Conservation (phyloP, 2,797 vertebrate genomes). For the Sparidentex hasta region DNA sequence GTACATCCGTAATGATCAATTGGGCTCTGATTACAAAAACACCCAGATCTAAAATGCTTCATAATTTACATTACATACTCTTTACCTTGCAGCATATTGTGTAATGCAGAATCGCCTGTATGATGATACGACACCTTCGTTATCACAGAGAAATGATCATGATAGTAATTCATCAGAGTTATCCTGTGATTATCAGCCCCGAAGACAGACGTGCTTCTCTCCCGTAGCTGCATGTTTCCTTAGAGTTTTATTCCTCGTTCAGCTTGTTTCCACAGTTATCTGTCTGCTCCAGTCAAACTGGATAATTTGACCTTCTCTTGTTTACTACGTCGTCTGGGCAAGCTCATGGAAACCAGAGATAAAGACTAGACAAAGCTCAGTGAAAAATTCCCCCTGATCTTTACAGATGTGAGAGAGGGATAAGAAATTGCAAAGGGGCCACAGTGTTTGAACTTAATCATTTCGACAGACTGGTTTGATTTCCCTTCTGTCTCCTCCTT, state of each 20-base stretch:
- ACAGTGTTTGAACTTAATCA: conserved; percentile 52
- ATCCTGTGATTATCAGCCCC: neutral
- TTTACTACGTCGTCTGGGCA: conserved; percentile 40
- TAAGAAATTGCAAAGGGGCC: conserved; percentile 37
- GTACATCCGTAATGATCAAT: neutral
- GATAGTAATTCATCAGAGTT: neutral
- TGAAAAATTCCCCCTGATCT: conserved; percentile 43
- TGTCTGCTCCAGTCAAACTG: conserved; percentile 33
- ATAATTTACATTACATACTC: neutral
- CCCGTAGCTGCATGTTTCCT: conserved; percentile 13
- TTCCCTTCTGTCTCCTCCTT: conserved; percentile 46
- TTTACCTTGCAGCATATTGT: neutral
- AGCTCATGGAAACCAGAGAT: conserved; percentile 39
- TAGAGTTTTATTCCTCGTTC: conserved; percentile 2
- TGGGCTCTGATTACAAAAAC: neutral
- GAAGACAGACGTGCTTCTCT: neutral
- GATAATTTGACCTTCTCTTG: conserved; percentile 50
- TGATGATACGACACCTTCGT: neutral
- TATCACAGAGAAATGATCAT: neutral
- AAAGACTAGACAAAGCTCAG: conserved; percentile 48
- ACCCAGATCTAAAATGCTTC: neutral
- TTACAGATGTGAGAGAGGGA: conserved; percentile 35
- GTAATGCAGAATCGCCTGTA: neutral
- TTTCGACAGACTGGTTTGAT: conserved; percentile 45
- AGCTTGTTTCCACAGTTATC: conserved; percentile 9